Evolutionary conservation across 2,888 invertebrate species (phyloP).

Genomic region (Stenodema calcarata): DNA sequence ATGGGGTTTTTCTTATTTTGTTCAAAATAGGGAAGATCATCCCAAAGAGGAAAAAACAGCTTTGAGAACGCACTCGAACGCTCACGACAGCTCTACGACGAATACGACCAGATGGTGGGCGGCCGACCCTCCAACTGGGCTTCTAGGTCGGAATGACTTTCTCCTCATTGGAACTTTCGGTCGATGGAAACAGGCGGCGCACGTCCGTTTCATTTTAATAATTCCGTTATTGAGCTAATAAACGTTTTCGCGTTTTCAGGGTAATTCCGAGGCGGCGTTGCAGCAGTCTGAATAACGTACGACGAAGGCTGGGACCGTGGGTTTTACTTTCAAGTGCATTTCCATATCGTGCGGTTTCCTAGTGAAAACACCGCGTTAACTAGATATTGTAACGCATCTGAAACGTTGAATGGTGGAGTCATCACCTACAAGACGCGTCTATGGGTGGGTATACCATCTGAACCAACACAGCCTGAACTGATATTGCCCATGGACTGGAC

Average conservation of each 20-base stretch:
- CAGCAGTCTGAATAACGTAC: neutral
- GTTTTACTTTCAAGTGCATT: neutral
- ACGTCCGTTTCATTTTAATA: neutral
- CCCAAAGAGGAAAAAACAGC: neutral
- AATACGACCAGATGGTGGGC: constrained; percentile 8
- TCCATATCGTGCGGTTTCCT: neutral
- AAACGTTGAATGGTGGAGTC: too few relatives aligned
- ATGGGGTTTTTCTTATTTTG: too few relatives aligned
- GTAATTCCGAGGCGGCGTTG: too few relatives aligned
- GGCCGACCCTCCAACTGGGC: constrained; percentile 19
- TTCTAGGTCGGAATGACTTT: constrained; percentile 35
- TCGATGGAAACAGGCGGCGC: neutral
- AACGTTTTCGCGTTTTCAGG: neutral
- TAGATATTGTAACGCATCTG: too few relatives aligned
- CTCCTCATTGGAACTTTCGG: neutral
- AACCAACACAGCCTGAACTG: too few relatives aligned
- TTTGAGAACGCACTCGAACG: neutral
- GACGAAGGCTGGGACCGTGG: neutral
- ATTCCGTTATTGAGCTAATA: neutral
- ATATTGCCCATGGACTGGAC: too few relatives aligned
- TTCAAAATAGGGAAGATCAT: too few relatives aligned
- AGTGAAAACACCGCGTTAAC: too few relatives aligned
- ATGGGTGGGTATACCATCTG: too few relatives aligned
- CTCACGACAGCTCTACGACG: neutral
- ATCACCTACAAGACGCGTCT: too few relatives aligned